These are phyloP conservation scores for Naso thynnoides DNA, from an alignment of 2,797 vertebrate species.

Conservation along the genomic window DNA sequence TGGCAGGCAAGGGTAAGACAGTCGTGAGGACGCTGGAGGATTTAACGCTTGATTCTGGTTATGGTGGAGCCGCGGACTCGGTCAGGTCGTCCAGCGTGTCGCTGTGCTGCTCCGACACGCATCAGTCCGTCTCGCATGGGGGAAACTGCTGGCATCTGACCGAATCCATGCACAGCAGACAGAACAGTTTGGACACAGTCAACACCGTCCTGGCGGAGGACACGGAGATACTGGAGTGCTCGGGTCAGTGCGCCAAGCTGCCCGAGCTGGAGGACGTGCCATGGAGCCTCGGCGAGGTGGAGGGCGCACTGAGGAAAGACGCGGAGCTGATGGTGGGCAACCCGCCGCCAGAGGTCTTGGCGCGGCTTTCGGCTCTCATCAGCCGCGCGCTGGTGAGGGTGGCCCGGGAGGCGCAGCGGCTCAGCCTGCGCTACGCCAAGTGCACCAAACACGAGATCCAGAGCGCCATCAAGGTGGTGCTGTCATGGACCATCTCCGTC, in stretches of 20 bases:
- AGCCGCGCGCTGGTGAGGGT: slow-evolving; percentile 84
- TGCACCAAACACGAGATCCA: slow-evolving; percentile 89
- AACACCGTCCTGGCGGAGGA: slow-evolving; percentile 89
- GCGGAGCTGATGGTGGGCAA: slow-evolving; percentile 74
- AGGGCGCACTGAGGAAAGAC: slow-evolving; percentile 83
- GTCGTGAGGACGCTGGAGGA: slow-evolving; percentile 91
- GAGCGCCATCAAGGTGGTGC: slow-evolving; percentile 86
- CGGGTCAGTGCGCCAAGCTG: slow-evolving; percentile 86
- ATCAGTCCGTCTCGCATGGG: slow-evolving; percentile 85
- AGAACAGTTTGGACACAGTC: slow-evolving; percentile 96
- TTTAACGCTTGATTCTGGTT: slow-evolving; percentile 90
- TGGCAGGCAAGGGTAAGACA: slow-evolving; percentile 97
- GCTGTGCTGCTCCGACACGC: slow-evolving; percentile 87
- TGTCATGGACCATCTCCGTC: slow-evolving; percentile 88
- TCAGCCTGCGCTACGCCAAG: slow-evolving; percentile 86
- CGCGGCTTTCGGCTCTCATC: slow-evolving; percentile 82
- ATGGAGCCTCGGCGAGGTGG: slow-evolving; percentile 87
- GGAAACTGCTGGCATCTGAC: slow-evolving; percentile 89
- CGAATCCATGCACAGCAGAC: slow-evolving; percentile 92
- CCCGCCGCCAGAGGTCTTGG: slow-evolving; percentile 80
- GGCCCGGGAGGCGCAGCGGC: slow-evolving; percentile 87
- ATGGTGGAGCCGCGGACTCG: slow-evolving; percentile 90
- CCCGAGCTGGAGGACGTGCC: slow-evolving; percentile 88
- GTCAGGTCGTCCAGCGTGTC: slow-evolving; percentile 90
- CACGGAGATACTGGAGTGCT: slow-evolving; percentile 85